Evolutionary conservation across 2,888 invertebrate species (phyloP).

Genomic region (Drosophila austrosaltans): DNA sequence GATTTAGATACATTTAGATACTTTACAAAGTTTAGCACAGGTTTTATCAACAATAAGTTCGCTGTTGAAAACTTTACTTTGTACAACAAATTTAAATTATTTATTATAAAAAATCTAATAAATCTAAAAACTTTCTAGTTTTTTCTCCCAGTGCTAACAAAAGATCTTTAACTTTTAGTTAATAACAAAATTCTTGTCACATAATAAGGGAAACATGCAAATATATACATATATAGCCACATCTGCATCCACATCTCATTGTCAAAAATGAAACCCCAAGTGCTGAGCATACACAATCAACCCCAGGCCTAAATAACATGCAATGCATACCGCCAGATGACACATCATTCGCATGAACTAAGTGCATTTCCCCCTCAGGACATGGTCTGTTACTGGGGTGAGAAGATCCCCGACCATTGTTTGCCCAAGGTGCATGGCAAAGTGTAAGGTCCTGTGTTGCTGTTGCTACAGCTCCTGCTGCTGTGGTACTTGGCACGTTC

Average conservation of each 20-base stretch:
- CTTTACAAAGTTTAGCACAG: too few relatives aligned
- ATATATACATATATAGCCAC: not conserved
- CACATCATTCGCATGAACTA: constrained; percentile 22
- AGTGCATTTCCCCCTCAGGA: constrained; percentile 27
- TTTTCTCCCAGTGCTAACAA: not conserved
- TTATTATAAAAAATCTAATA: too few relatives aligned
- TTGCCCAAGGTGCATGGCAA: constrained; percentile 64
- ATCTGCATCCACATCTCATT: constrained; percentile 21
- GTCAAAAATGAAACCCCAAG: constrained; percentile 30
- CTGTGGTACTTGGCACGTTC: constrained; percentile 73
- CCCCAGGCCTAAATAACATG: not conserved
- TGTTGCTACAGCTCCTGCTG: constrained; percentile 40
- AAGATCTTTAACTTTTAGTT: constrained; percentile 29
- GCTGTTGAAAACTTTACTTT: too few relatives aligned
- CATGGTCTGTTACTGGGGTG: not conserved
- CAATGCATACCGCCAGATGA: constrained; percentile 19
- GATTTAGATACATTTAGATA: too few relatives aligned
- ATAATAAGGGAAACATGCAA: constrained; percentile 8
- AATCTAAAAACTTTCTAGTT: too few relatives aligned
- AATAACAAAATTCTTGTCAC: constrained; percentile 48
- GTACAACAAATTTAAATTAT: too few relatives aligned
- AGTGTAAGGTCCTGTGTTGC: constrained; percentile 28
- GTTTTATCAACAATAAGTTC: too few relatives aligned
- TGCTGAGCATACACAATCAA: constrained; percentile 44
- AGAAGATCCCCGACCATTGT: constrained; percentile 53